phyloP scores from a whole-genome alignment of 1,140 invertebrate genomes.

The Pseudomyrmex pallidus region DNA sequence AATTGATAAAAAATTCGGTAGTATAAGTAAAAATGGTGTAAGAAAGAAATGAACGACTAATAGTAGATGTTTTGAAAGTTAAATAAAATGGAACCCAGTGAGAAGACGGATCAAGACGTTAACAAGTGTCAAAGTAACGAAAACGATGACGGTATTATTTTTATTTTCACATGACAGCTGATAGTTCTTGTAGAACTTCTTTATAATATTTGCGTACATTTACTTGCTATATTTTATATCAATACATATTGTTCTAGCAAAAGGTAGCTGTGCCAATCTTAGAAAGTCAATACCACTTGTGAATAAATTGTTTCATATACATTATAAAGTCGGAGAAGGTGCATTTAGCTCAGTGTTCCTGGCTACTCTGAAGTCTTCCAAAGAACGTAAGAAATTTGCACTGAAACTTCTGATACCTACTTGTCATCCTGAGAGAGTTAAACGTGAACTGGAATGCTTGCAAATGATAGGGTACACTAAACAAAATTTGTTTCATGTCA shows the following conservation, averaged over 20 bases:
- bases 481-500: conserved; percentile 14
- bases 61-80: not conserved
- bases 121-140: not conserved
- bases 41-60: too few relatives aligned
- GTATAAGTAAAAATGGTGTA: not conserved
- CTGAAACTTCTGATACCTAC: conserved; percentile 94
- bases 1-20: not conserved
- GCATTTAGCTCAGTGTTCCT: conserved; percentile 94
- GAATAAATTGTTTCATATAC: conserved; percentile 88
- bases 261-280: conserved; percentile 68
- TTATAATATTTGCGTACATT: not conserved
- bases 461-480: conserved; percentile 90
- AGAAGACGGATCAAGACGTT: not conserved
- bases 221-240: not conserved
- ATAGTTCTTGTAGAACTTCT: not conserved
- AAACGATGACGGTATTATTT: conserved; percentile 11
- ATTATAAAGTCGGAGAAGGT: conserved; percentile 91
- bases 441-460: conserved; percentile 92
- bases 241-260: conserved; percentile 35
- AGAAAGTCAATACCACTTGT: conserved; percentile 86
- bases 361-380: conserved; percentile 88
- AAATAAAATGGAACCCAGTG: not conserved
- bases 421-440: conserved; percentile 90
- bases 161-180: not conserved
- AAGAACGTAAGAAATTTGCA: conserved; percentile 88